Base-by-base conservation (phyloP, 2,797 vertebrate genomes). In the Microctenopoma stevenorrisi region DNA sequence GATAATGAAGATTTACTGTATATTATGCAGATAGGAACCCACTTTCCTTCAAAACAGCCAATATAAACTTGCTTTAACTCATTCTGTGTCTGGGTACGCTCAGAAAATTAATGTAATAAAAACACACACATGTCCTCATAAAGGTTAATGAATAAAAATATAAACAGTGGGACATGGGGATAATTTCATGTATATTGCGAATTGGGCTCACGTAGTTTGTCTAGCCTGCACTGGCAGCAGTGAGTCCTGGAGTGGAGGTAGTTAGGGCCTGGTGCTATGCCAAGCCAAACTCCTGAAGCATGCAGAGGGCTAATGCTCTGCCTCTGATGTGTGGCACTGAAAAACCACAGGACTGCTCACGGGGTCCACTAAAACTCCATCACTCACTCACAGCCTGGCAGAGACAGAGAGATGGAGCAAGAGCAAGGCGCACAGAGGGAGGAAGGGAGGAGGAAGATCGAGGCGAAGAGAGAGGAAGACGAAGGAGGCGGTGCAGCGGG, bases 231-330 rank as follows among this genome's bases (percentile, higher is more conserved):
- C 82, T 78, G 84, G 88, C 89, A 88, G 90, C 79, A 86, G 89
- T 64, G 79, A 89, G 89, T 57, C 86, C 79, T 60, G 62, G 72
- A 77, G 83, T 81, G 82, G 83, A 89, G 88, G 88, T 84, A 86
- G 92, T 94, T 93, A 93, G 83, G 79, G 82, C 82, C 92, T 93
- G 94, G 93, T 90, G 79, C 86, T 80, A 88, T 86, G 93, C 94
- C 93, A 95, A 94, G 92, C 84, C 89, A 93, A 94, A 94, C 92
- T 93, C 89, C 82, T 91, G 89, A 87, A 93, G 91, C 92, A 91
- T 93, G 92, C 92, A 88, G 80, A 77, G 86, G 86, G 80, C 88
- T 90, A 91, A 90, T 88, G 88, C 86, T 90, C 85, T 85, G 80
- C 85, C 85, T 90, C 84, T 91, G 89, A 92, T 90, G 88, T 89